Evolutionary conservation across 2,888 invertebrate genomes (phyloP), one percentile per base, ranked within the genome.

Genomic region (Stomorhina lunata): DNA sequence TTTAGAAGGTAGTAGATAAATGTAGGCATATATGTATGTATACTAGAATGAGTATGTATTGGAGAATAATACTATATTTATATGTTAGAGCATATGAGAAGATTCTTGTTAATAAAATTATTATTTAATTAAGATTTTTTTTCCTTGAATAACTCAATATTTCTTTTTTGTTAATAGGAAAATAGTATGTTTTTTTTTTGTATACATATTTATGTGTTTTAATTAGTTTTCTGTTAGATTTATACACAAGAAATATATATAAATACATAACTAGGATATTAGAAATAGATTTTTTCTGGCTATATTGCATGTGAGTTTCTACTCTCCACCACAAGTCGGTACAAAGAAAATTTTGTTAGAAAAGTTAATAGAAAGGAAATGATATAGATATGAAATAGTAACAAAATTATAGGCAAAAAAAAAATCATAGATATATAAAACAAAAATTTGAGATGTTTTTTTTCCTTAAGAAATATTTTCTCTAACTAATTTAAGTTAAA

Each of bases 1-100:
- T 50, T 25, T 45, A 34, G 82, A 84, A 85, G 85, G 86, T 87
- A 48, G 22, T 29, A 50, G 50, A 17, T n/a, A 61, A 50, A 43
- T 59, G 17, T 50, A 59, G 84, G 85, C 86, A 53, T 72, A 29
- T 75, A 80, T 76, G 84, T 77, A 83, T 78, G 71, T 63, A 63
- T 80, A 81, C 68, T 10, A 4, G 7, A 27, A 5, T 27, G 32
- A 22, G 25, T 55, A 53, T 71, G 34, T 10, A 55, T 78, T n/a
- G n/a, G 55, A 63, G 40, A 10, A 72, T 27, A 27, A 20, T 32
- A 15, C 5, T 72, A 61, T 69, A 68, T 77, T 61, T 59, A 76
- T 43, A 61, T 40, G 57, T 29, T 55, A 37, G 40, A 53, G 50
- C 22, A 40, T 37, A 40, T 29, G 15, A 43, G 15, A n/a, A 34